Evolutionary conservation across 64 coral and sea anemone species (phyloP).

Genomic region (Cladopsammia gracilis): DNA sequence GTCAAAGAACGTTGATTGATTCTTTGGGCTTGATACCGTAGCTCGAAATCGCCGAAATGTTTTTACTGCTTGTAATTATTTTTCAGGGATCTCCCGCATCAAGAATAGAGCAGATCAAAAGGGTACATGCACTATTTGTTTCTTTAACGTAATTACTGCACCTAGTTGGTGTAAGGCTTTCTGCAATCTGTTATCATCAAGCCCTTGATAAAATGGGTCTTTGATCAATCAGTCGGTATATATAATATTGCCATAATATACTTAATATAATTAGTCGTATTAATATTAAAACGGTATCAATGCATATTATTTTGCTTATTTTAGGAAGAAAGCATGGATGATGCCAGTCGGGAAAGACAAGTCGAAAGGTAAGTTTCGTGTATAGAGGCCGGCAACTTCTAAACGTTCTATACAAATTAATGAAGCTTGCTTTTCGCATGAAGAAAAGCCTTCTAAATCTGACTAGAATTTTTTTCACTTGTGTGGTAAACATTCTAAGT

Average conservation of each 20-base stretch:
- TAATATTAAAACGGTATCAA: constrained; percentile 6
- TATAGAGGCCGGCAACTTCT: not conserved
- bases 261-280: not conserved
- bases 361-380: constrained; percentile 63
- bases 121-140: constrained; percentile 44
- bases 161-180: not conserved
- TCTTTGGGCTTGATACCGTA: not conserved
- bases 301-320: constrained; percentile 2
- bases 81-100: constrained; percentile 92
- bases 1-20: constrained; percentile 31
- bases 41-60: constrained; percentile 1
- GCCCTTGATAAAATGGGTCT: too few relatives aligned
- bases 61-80: not conserved
- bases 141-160: not conserved
- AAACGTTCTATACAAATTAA: too few relatives aligned
- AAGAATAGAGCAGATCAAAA: constrained; percentile 84
- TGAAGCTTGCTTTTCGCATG: too few relatives aligned
- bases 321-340: constrained; percentile 94
- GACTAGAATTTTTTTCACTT: too few relatives aligned
- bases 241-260: too few relatives aligned
- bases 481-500: too few relatives aligned
- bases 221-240: too few relatives aligned
- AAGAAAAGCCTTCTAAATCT: too few relatives aligned
- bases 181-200: not conserved
- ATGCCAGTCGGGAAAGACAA: constrained; percentile 74